A percentile compares a stretch with the other conserved stretches of the same genome.
phyloP scores from a whole-genome alignment of 2,113 vertebrate genomes.

The Pangasianodon gigas region DNA sequence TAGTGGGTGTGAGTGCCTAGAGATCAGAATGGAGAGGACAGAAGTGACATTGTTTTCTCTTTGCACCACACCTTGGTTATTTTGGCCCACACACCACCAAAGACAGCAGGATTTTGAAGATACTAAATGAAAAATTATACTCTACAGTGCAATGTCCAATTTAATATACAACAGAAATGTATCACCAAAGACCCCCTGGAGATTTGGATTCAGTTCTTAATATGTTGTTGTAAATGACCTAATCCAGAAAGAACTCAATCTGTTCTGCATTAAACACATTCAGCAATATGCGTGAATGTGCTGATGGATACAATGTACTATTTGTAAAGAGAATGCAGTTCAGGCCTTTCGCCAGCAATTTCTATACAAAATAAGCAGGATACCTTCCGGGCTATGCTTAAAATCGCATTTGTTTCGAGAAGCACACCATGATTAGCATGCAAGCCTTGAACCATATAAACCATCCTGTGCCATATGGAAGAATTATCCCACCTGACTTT shows the following conservation, averaged over 20 bases:
- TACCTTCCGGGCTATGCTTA: not conserved
- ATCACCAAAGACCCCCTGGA: not conserved
- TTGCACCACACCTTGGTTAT: constrained; percentile 24
- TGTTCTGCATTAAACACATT: constrained; percentile 11
- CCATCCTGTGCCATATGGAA: not conserved
- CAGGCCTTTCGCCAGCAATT: not conserved
- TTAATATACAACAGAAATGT: not conserved
- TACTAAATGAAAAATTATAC: not conserved
- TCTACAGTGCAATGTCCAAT: not conserved
- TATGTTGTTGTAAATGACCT: not conserved
- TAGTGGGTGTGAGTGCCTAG: not conserved
- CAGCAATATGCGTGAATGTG: not conserved
- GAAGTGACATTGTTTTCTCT: not conserved
- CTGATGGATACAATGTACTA: constrained; percentile 11
- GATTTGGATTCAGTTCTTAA: not conserved
- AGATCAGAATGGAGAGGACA: not conserved
- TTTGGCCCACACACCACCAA: not conserved
- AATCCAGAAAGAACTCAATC: not conserved
- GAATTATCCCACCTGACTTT: not conserved
- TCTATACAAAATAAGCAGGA: not conserved
- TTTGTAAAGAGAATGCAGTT: not conserved
- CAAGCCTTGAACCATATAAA: not conserved
- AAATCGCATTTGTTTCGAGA: not conserved
- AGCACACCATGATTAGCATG: not conserved
- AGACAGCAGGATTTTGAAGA: not conserved